Evolutionary conservation across 2,888 invertebrate genomes (phyloP), one percentile per base, ranked within the genome.

Genomic region (Gastracanthus pulcherrimus): DNA sequence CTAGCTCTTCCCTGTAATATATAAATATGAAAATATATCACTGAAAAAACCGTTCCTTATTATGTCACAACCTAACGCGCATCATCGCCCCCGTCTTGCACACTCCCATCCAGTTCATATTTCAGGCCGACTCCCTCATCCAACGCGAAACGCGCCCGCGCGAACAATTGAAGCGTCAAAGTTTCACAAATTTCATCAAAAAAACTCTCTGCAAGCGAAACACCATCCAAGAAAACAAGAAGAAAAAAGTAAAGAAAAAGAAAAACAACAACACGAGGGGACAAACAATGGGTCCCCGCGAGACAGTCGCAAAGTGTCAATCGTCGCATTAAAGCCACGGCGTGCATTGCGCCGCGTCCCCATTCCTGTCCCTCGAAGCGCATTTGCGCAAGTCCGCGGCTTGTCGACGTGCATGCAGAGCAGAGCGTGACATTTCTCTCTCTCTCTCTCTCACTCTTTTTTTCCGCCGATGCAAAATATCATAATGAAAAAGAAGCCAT

Each of bases 241-340:
- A 71, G 55, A 38, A 36, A 55, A 16, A 16, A 13, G 9, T 9
- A 67, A 62, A 62, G 48, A 60, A 67, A 58, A 31, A 77, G 38
- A 72, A 76, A 36, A 51, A 45, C 36, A 62, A 19, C 62, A 16
- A 2, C n/a, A n/a, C n/a, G n/a, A n/a, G n/a, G n/a, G 29, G 34
- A 38, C 34, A 71, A 62, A 84, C 78, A 80, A 70, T 81, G 81
- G 69, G 19, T 55, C 55, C 55, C 55, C 66, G 70, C 74, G 76
- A 76, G n/a, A n/a, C n/a, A n/a, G 62, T 76, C 36, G 72, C 80
- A 83, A 84, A 84, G 85, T 86, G 85, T 83, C 85, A 86, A 86
- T 77, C 77, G 77, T 60, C 77, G 77, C 62, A 76, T 76, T 76
- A 67, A 64, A 29, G 16, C 11, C 41, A 7, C 41, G 29, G 36